phyloP scores from a whole-genome alignment of 2,113 vertebrate genomes.

The Atrichornis clamosus region DNA sequence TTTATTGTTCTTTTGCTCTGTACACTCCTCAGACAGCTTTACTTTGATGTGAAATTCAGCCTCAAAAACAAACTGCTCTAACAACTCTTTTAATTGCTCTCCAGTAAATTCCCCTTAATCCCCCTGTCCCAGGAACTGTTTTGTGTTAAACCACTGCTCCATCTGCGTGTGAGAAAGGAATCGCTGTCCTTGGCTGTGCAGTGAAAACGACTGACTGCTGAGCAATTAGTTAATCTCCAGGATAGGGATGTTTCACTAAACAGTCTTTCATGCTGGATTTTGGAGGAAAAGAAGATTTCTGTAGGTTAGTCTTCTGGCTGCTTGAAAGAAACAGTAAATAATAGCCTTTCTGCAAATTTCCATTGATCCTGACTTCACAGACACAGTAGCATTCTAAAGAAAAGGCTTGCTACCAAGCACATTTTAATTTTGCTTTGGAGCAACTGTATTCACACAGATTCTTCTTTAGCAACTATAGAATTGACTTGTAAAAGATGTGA shows the following conservation, averaged over 20 bases:
- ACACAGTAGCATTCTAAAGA: background rate
- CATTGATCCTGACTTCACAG: slow-evolving; percentile 42
- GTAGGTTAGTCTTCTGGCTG: background rate
- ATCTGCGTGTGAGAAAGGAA: background rate
- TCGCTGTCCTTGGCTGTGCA: background rate
- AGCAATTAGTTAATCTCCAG: slow-evolving; percentile 59
- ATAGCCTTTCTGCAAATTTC: slow-evolving; percentile 17
- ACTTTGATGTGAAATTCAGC: slow-evolving; percentile 47
- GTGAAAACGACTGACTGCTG: slow-evolving; percentile 35
- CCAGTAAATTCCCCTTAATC: slow-evolving; percentile 62
- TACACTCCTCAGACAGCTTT: background rate
- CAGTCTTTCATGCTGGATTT: slow-evolving; percentile 47
- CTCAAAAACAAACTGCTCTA: slow-evolving; percentile 38
- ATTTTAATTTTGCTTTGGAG: slow-evolving; percentile 6
- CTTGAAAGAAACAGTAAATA: slow-evolving; percentile 42
- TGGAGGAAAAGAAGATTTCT: slow-evolving; percentile 29
- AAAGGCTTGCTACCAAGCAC: background rate
- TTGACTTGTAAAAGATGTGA: background rate
- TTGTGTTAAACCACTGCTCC: slow-evolving; percentile 20
- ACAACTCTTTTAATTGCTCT: slow-evolving; percentile 53
- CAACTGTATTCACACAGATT: background rate
- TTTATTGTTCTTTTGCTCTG: slow-evolving; percentile 16
- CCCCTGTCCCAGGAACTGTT: slow-evolving; percentile 29
- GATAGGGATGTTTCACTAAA: slow-evolving; percentile 38
- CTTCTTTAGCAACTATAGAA: background rate